Base-by-base conservation (phyloP, 2,888 invertebrate genomes). In the Amphipoea oculea region DNA sequence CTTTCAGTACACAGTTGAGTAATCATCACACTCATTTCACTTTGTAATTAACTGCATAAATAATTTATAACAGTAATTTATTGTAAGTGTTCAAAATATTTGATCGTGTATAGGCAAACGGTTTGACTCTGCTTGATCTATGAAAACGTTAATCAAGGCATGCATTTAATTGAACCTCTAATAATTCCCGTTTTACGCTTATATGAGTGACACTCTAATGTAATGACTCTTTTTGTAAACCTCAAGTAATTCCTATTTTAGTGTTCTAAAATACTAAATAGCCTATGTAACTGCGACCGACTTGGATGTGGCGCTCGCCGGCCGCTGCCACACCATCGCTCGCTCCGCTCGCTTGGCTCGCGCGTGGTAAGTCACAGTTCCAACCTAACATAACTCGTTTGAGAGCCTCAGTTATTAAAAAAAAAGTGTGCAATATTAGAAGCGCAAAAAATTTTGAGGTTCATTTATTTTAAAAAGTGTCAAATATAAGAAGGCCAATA, bases 1-100 rank as follows among this genome's bases (percentile, higher is more conserved):
- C 48, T 51, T 48, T 45, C 40, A 66, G 7, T n/a, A 3, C 40
- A 71, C 51, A 51, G 72, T 82, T 60, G 12, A 73, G 14, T 45
- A 65, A 77, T 60, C 45, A 77, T 70, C 40, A 69, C n/a, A 65
- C 7, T n/a, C 14, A 73, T 78, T 70, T 73, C 73, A 45, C 40
- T 40, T 51, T 60, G 17, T 57, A 60, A 82, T 82, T 65, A 48
- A 40, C 40, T 79, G 4, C 20, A 48, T 66, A 57, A 79, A 65
- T 79, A 36, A 48, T 36, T 20, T 57, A 66, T n/a, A 48, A 4
- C 23, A n/a, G n/a, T 51, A 12, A 40, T 23, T n/a, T n/a, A 29
- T 23, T 65, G 51, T 17, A 66, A 42, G 11, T 65, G 54, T 51
- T 70, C n/a, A 66, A 57, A 57, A 54, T 71, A 67, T 73, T 57